Evolutionary conservation across 1,140 invertebrate genomes (phyloP).

Genomic region (Spodoptera litura): DNA sequence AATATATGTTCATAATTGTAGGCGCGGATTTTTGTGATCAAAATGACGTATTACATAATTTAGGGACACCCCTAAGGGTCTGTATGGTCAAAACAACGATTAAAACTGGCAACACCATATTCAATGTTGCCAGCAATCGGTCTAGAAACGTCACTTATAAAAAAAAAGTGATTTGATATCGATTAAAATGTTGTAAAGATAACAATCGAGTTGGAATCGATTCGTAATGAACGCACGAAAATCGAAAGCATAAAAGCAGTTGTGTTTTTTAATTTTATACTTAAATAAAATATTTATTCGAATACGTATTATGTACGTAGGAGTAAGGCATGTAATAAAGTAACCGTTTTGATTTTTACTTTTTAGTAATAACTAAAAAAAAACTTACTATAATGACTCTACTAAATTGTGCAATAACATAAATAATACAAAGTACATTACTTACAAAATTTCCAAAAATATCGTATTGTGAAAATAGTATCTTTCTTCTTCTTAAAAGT

Average conservation of each 20-base stretch:
- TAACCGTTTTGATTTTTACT: conserved; percentile 33
- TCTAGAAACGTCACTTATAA: conserved; percentile 30
- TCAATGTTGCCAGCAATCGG: conserved; percentile 47
- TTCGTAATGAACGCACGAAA: conserved; percentile 63
- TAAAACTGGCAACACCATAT: conserved; percentile 53
- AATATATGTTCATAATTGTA: conserved; percentile 61
- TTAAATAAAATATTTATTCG: conserved; percentile 80
- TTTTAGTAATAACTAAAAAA: conserved; percentile 1
- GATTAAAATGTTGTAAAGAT: conserved; percentile 46
- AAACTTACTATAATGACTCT: background rate
- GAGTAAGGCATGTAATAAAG: conserved; percentile 54
- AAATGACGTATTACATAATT: conserved; percentile 60
- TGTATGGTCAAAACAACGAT: conserved; percentile 48
- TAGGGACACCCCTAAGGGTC: conserved; percentile 52
- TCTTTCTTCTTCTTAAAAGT: background rate
- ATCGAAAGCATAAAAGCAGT: conserved; percentile 71
- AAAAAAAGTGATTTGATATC: conserved; percentile 50
- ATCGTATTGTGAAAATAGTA: background rate
- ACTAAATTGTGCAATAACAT: conserved; percentile 19
- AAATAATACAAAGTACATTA: conserved; percentile 23
- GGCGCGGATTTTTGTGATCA: conserved; percentile 59
- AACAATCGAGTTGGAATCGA: conserved; percentile 37
- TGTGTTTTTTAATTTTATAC: conserved; percentile 84
- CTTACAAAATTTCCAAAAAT: too few species aligned
- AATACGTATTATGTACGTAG: conserved; percentile 77